Evolutionary conservation across 2,113 vertebrate species (phyloP).

Genomic region (Neolamprologus modestus): DNA sequence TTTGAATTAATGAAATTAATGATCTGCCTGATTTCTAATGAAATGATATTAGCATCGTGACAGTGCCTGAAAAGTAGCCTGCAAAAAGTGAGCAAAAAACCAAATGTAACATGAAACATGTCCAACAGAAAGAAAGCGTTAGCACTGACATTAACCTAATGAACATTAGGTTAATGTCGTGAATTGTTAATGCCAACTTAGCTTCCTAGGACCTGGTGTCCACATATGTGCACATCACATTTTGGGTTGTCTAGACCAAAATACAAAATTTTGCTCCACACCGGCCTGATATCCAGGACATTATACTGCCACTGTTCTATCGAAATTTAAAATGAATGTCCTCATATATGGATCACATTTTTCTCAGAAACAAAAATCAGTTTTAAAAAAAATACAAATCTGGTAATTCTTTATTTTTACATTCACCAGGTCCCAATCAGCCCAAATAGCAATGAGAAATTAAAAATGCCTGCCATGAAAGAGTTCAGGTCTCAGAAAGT

Average conservation of each 20-base stretch:
- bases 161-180: background rate
- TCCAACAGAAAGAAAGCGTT: background rate
- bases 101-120: background rate
- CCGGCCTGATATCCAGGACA: background rate
- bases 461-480: background rate
- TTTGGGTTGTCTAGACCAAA: background rate
- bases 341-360: too few relatives aligned
- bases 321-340: too few relatives aligned
- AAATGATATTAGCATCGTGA: fast-evolving
- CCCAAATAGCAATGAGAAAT: background rate
- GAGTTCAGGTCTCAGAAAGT: too few relatives aligned
- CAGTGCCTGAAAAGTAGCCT: background rate
- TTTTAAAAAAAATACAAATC: fast-evolving
- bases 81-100: background rate
- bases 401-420: background rate
- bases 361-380: background rate
- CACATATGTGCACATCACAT: background rate
- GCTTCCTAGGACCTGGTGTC: background rate
- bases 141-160: background rate
- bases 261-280: background rate
- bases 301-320: background rate
- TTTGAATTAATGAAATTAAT: background rate
- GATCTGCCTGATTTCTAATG: fast-evolving
- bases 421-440: background rate
- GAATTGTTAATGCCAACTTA: background rate